phyloP scores from a whole-genome alignment of 2,888 invertebrate genomes.

The Mythimna pallens region DNA sequence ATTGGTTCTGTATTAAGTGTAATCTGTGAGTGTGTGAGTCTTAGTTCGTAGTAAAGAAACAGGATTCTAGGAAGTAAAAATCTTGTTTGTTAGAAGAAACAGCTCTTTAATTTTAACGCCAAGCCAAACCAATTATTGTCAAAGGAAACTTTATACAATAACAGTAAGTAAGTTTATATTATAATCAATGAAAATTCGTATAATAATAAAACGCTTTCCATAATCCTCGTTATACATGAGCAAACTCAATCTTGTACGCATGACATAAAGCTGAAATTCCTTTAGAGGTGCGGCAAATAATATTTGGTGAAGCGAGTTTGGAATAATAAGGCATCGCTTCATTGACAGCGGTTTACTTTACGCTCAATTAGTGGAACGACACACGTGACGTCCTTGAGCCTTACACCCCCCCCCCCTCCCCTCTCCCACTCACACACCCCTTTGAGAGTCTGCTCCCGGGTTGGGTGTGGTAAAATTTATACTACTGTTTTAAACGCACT shows the following conservation, averaged over 20 bases:
- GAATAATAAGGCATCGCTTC: slow-evolving; percentile 76
- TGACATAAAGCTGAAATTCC: slow-evolving; percentile 52
- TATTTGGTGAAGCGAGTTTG: slow-evolving; percentile 72
- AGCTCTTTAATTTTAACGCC: slow-evolving; percentile 18
- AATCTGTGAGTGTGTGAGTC: too few relatives aligned
- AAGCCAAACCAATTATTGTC: slow-evolving; percentile 33
- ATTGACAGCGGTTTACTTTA: slow-evolving; percentile 81
- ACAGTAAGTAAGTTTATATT: slow-evolving; percentile 50
- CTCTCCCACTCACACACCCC: slow-evolving; percentile 35
- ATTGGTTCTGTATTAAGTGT: too few relatives aligned
- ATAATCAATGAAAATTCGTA: slow-evolving; percentile 57
- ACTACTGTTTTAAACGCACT: slow-evolving; percentile 53
- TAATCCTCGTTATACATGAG: slow-evolving; percentile 40
- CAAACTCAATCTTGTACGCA: slow-evolving; percentile 36
- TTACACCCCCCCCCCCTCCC: slow-evolving; percentile 36
- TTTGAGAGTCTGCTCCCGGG: slow-evolving; percentile 44
- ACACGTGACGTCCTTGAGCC: slow-evolving; percentile 70
- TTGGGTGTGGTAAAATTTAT: slow-evolving; percentile 52
- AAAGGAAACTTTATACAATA: slow-evolving; percentile 33
- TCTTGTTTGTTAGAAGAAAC: slow-evolving; percentile 1
- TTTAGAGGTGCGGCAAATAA: slow-evolving; percentile 65
- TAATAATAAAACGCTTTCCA: slow-evolving; percentile 54
- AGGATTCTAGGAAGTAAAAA: background rate
- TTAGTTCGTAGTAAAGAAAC: background rate
- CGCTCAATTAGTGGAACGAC: slow-evolving; percentile 81